Evolutionary conservation across 2,888 invertebrate genomes (phyloP).

Genomic region (Tipula vernalis): DNA sequence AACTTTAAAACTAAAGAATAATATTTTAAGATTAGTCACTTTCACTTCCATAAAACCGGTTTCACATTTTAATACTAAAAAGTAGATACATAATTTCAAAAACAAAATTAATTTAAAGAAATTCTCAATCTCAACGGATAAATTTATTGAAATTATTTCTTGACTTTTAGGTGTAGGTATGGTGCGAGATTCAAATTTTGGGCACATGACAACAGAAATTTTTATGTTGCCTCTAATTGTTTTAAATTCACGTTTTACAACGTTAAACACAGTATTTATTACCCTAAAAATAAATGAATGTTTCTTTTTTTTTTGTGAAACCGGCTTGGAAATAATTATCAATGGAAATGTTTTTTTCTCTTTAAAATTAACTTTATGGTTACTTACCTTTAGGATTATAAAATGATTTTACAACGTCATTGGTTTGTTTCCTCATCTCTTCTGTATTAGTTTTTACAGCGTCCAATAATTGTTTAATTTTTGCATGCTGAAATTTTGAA

Average conservation of each 20-base stretch:
- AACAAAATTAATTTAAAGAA: too few species aligned
- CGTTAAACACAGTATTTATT: neutral
- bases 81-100: too few species aligned
- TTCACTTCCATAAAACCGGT: neutral
- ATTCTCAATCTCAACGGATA: too few species aligned
- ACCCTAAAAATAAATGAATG: neutral
- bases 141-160: too few species aligned
- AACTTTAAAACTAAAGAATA: neutral
- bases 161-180: too few species aligned
- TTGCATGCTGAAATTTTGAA: slow-evolving; percentile 26
- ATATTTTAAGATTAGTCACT: neutral
- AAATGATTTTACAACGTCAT: slow-evolving; percentile 19
- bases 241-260: too few species aligned
- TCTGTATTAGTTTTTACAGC: slow-evolving; percentile 30
- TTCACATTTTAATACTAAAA: neutral
- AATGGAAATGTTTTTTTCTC: neutral
- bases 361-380: neutral
- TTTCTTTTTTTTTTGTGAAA: neutral
- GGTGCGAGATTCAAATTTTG: neutral
- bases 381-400: slow-evolving; percentile 29
- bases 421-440: slow-evolving; percentile 26
- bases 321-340: neutral
- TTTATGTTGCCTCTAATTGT: neutral
- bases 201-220: neutral
- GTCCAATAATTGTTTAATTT: slow-evolving; percentile 28